Conservation (phyloP, 2,113 vertebrate species). For the Grallaria varia region DNA sequence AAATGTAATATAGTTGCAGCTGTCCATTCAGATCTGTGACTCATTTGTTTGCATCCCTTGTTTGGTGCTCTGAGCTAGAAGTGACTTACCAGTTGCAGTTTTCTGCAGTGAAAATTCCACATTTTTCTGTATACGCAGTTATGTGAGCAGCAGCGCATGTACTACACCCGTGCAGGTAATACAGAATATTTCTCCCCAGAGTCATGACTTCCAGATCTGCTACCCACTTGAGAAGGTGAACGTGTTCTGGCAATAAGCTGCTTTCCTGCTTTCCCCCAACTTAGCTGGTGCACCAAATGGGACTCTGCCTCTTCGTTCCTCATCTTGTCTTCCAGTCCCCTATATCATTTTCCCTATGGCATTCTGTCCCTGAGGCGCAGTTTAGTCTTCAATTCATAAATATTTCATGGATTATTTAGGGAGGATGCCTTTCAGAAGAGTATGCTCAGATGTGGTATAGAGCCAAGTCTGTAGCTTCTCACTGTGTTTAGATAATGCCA, state of each 20-base stretch:
- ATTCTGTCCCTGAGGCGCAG: neutral
- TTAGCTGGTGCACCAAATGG: neutral
- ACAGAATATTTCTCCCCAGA: neutral
- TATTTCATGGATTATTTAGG: neutral
- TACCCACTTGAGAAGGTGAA: neutral
- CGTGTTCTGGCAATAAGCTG: neutral
- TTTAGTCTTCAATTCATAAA: neutral
- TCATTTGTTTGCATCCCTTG: neutral
- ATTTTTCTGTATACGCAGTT: neutral
- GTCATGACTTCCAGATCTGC: neutral
- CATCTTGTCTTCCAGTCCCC: neutral
- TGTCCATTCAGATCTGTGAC: neutral
- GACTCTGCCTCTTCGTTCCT: neutral
- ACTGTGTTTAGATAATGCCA: neutral
- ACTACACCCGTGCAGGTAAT: neutral
- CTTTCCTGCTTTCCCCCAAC: neutral
- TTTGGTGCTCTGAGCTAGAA: neutral
- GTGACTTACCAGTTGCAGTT: neutral
- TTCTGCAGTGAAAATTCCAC: neutral
- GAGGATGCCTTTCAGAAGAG: neutral
- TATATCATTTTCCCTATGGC: neutral
- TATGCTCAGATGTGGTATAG: neutral
- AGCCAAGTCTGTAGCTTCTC: neutral
- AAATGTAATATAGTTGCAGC: neutral
- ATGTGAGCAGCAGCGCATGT: neutral